Base-by-base conservation (phyloP, 2,888 invertebrate species). In the Schizotus pectinicornis region DNA sequence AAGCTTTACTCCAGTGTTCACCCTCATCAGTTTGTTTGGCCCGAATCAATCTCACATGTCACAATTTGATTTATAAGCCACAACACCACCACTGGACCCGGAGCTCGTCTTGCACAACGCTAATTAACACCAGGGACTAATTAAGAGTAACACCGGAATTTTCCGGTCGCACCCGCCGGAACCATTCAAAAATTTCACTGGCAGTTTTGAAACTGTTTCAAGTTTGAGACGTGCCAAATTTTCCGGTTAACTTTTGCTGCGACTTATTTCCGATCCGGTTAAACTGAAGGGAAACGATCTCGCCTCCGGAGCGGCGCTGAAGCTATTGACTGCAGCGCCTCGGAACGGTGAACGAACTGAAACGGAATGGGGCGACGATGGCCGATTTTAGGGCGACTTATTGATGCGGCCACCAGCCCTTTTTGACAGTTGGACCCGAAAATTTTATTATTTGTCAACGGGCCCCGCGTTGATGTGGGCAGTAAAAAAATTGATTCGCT, bases 251-350 rank as follows among this genome's bases (percentile, higher is more conserved):
- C 42, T 35, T 33, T 13, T 12, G 31, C 13, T 39, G 33, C 43
- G 47, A 41, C 32, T 46, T 49, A 42, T 42, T 14, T 56, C 56
- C 42, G 39, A 56, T 49, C 56, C 56, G 56, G 49, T 37, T 33
- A 43, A 42, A 47, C 30, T 30, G 30, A 33, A 22, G 43, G n/a
- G 54, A 49, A 51, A 55, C 56, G 54, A 56, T 62, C 53, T 61
- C 54, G 55, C 52, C 62, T 59, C 58, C 58, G 56, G 57, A 45
- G 37, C 58, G 53, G 59, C 61, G 42, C 46, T 50, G 33, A 39
- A 55, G 51, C 50, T 60, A 65, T 62, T 64, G 65, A 65, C 60
- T 64, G 63, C 65, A 62, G 65, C 65, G 65, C 65, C 61, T 43
- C 61, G 59, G 48, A 59, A 55, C 52, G 59, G 59, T 43, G 30